These are phyloP conservation scores for Agonopterix arenella DNA, from an alignment of 2,888 invertebrate species.

Conservation along the genomic window DNA sequence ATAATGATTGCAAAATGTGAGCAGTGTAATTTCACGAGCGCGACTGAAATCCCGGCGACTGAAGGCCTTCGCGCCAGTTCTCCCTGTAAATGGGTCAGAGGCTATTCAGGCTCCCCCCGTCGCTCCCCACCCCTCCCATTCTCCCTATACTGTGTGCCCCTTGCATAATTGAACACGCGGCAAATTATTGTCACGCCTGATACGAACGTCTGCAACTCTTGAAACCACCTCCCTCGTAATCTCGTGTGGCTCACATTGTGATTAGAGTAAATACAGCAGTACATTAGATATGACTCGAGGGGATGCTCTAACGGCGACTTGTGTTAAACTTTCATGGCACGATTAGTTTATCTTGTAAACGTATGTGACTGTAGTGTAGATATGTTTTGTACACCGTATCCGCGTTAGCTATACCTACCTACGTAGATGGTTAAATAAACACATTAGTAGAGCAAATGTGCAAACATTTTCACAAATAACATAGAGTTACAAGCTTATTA, in stretches of 20 bases:
- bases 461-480: too few species aligned
- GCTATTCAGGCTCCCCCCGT: constrained; percentile 49
- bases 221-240: constrained; percentile 19
- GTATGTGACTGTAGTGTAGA: too few species aligned
- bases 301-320: constrained; percentile 2
- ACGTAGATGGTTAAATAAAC: too few species aligned
- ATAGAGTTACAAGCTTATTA: too few species aligned
- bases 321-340: constrained; percentile 2
- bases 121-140: constrained; percentile 26
- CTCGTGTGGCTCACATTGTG: constrained; percentile 14
- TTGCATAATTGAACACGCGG: constrained; percentile 71
- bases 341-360: not conserved
- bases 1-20: constrained; percentile 22
- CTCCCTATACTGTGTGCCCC: constrained; percentile 52
- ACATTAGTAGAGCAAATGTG: too few species aligned
- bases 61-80: constrained; percentile 46
- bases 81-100: constrained; percentile 70
- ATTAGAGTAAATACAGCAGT: constrained; percentile 7
- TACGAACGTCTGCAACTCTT: constrained; percentile 39
- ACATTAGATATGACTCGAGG: constrained; percentile 4
- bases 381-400: too few species aligned
- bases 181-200: constrained; percentile 66
- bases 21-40: constrained; percentile 24
- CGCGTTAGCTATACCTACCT: too few species aligned
- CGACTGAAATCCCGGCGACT: constrained; percentile 39